Evolutionary conservation across 2,113 vertebrate species (phyloP).

Genomic region (Hepsetus odoe): DNA sequence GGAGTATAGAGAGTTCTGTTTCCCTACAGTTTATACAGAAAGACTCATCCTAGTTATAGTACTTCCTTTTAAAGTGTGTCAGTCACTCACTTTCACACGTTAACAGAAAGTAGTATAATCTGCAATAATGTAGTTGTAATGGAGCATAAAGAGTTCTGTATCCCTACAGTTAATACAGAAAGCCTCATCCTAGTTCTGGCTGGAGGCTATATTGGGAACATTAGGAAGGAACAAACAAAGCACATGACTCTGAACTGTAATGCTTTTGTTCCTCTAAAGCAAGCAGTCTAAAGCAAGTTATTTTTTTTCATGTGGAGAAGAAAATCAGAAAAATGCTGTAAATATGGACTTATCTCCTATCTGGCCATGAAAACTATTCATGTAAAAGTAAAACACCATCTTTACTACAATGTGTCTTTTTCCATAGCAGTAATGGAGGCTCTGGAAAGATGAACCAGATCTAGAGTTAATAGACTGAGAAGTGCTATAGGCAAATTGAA

Average conservation of each 20-base stretch:
- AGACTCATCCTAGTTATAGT: too few species aligned
- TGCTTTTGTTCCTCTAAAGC: slow-evolving; percentile 32
- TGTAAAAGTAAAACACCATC: slow-evolving; percentile 6
- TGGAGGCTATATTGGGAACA: slow-evolving; percentile 22
- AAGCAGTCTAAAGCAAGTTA: background rate
- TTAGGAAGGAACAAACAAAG: slow-evolving; percentile 29
- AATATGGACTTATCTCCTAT: background rate
- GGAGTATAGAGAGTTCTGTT: background rate
- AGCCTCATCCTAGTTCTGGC: background rate
- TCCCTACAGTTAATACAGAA: background rate
- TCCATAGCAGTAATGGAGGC: background rate
- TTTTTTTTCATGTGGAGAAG: slow-evolving; percentile 9
- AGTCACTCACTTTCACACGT: too few species aligned
- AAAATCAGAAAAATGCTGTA: slow-evolving; percentile 9
- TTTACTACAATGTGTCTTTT: background rate
- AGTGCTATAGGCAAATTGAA: background rate
- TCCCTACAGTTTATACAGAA: too few species aligned
- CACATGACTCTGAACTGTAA: slow-evolving; percentile 32
- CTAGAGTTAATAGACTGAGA: background rate
- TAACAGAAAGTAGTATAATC: background rate
- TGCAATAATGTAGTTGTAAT: background rate
- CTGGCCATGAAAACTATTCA: background rate
- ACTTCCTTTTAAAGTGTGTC: too few species aligned
- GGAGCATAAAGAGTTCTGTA: background rate
- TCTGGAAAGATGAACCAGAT: background rate